Conservation (phyloP, 2,888 invertebrate genomes). For the Mycalesis mineus region DNA sequence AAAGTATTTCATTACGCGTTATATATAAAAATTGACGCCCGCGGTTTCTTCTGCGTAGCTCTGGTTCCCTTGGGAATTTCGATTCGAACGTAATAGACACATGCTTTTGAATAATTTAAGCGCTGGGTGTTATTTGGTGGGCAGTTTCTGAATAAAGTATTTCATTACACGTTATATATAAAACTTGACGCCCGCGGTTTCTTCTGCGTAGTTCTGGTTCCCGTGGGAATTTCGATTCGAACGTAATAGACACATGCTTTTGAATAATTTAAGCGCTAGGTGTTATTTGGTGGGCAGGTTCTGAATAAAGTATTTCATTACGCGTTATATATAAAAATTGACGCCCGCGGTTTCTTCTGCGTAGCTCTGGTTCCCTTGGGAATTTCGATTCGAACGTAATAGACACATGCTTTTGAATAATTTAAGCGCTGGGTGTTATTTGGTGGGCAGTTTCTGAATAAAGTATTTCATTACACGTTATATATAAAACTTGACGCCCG, state of each 20-base stretch:
- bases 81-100: slow-evolving; percentile 12
- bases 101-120: slow-evolving; percentile 11
- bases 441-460: neutral
- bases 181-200: too few species aligned
- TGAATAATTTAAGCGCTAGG: slow-evolving; percentile 9
- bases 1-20: neutral
- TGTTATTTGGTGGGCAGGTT: slow-evolving; percentile 6
- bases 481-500: too few species aligned
- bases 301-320: neutral
- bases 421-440: slow-evolving; percentile 4
- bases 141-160: neutral
- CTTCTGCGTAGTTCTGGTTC: too few species aligned
- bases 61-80: too few species aligned
- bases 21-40: too few species aligned
- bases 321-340: neutral
- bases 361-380: too few species aligned
- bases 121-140: slow-evolving; percentile 5
- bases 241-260: slow-evolving; percentile 12
- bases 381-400: slow-evolving; percentile 9
- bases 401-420: slow-evolving; percentile 11
- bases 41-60: too few species aligned
- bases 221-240: too few species aligned
- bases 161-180: neutral
- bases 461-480: neutral
- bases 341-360: too few species aligned